These are phyloP conservation scores for Catalaphyllia jardinei DNA, from an alignment of 64 coral and sea anemone species.

Conservation along the genomic window DNA sequence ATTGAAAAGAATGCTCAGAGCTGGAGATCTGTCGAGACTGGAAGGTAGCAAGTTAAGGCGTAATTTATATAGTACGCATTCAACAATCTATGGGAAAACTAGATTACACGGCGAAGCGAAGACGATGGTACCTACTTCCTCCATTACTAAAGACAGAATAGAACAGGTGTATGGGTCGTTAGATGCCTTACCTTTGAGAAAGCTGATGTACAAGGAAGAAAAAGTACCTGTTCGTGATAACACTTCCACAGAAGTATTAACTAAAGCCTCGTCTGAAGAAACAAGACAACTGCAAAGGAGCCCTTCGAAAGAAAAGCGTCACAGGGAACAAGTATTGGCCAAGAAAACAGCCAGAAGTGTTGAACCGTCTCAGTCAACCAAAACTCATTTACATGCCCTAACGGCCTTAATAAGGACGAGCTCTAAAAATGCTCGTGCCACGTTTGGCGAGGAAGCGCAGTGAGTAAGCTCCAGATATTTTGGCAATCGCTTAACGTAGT, in stretches of 20 bases:
- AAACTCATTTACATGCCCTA: constrained; percentile 10
- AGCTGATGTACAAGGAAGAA: neutral
- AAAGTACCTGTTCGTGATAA: neutral
- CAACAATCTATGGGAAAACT: neutral
- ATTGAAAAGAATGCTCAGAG: constrained; percentile 9
- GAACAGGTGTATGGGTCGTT: neutral
- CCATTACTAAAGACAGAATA: neutral
- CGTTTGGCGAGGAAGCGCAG: neutral
- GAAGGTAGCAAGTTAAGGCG: neutral
- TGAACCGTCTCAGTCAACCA: neutral
- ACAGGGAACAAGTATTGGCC: neutral
- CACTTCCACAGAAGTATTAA: neutral
- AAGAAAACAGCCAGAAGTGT: neutral
- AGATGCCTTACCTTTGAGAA: neutral
- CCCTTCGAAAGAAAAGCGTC: constrained; percentile 18
- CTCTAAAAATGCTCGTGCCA: constrained; percentile 55
- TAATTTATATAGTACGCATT: neutral
- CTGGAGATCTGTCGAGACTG: neutral
- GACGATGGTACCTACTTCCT: neutral
- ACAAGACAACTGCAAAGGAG: neutral
- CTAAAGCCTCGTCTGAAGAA: neutral
- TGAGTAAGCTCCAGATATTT: neutral
- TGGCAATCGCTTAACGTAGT: too few relatives aligned
- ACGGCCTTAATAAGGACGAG: constrained; percentile 46
- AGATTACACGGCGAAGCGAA: neutral